These are phyloP conservation scores for Nannoperca obscura DNA, from an alignment of 2,797 vertebrate species.

Conservation along the genomic window DNA sequence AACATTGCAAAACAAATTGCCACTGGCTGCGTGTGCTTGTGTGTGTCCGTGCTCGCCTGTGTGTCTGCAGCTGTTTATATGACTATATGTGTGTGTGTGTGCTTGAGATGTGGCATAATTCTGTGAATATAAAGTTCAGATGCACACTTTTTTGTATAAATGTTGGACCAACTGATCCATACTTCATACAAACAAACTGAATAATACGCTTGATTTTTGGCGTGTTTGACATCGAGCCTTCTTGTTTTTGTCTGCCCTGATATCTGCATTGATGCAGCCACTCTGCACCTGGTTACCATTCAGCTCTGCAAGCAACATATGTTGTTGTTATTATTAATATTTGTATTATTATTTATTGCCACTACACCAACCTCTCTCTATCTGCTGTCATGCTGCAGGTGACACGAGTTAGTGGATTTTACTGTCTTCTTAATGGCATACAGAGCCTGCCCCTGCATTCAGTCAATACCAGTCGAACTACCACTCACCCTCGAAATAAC, in stretches of 20 bases:
- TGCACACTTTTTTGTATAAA: background rate
- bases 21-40: conserved; percentile 35
- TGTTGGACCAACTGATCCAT: background rate
- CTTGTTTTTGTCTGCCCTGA: conserved; percentile 37
- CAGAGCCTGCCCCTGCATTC: conserved; percentile 55
- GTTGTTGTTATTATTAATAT: conserved; percentile 14
- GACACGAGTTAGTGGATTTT: conserved; percentile 58
- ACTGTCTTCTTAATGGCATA: conserved; percentile 57
- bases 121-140: conserved; percentile 30
- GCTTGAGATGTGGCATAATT: conserved; percentile 17
- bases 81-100: background rate
- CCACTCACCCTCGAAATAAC: conserved; percentile 70
- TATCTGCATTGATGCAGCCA: conserved; percentile 68
- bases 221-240: conserved; percentile 21
- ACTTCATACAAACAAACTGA: conserved; percentile 1
- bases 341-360: conserved; percentile 25
- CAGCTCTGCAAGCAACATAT: conserved; percentile 51
- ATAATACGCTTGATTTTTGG: conserved; percentile 1
- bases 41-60: background rate
- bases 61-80: background rate
- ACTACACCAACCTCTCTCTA: background rate
- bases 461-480: conserved; percentile 71
- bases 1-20: conserved; percentile 68
- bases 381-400: conserved; percentile 41
- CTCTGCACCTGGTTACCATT: conserved; percentile 49